Evolutionary conservation across 2,888 invertebrate species (phyloP), one percentile per base, ranked within the genome.

Genomic region (Sphinx pinastri): DNA sequence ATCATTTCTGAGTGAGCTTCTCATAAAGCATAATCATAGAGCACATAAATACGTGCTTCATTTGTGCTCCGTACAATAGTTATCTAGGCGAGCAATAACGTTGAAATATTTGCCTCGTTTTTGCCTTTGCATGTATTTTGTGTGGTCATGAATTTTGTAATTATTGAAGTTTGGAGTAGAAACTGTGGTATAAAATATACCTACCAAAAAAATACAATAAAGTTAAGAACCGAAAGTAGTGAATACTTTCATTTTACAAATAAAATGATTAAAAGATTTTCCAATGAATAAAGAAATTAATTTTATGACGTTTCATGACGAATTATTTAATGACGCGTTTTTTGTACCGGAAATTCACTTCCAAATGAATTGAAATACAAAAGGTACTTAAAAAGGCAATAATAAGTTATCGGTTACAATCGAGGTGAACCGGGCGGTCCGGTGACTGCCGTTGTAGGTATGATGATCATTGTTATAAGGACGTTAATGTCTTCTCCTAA

Each of bases 331-430:
- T 38, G 2, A 10, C 38, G 7, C 6, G n/a, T 38, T 14, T n/a
- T 60, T 45, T 60, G n/a, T 60, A 3, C 16, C 58, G 57, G 57
- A 68, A 58, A 57, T 68, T 5, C 13, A 10, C 57, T 13, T 68
- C 57, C 68, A 68, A 68, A 73, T 75, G 76, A 68, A 68, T 72
- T 75, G 76, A 73, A 75, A 58, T 13, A 68, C 68, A 58, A 68
- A 68, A 57, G 68, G 31, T 31, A 82, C 80, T 82, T 85, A 82
- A 83, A 84, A 87, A 81, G 80, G 82, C 80, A 82, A 83, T 84
- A 84, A 85, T 84, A 81, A 77, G 76, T 77, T 83, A 87, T 88
- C 79, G 73, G 81, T 86, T 86, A 81, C 83, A 81, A 81, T 79
- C 87, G 88, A 89, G 88, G 86, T 82, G 80, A 89, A 89, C 90